A percentile compares a stretch with the other conserved stretches of the same genome.
phyloP scores from a whole-genome alignment of 2,888 invertebrate genomes.

The Synergus laeviventris region DNA sequence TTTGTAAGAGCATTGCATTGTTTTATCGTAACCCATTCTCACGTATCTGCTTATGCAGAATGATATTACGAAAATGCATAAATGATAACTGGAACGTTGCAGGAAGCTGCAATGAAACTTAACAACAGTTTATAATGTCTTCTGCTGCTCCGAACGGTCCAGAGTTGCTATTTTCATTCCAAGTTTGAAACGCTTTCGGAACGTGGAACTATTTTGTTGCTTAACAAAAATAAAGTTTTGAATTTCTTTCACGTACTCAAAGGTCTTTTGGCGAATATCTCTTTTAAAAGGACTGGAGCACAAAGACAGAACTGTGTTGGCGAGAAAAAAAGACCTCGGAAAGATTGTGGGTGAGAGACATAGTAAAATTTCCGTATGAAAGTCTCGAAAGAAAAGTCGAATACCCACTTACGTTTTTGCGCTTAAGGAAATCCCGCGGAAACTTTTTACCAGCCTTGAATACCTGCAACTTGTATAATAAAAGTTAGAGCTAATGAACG shows the following conservation, averaged over 20 bases:
- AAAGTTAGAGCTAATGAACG: conserved; percentile 54
- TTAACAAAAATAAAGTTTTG: conserved; percentile 15
- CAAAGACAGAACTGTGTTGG: not conserved
- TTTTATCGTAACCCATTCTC: conserved; percentile 3
- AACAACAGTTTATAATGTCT: conserved; percentile 38
- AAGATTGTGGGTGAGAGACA: not conserved
- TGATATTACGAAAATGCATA: conserved; percentile 26
- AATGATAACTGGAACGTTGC: conserved; percentile 19
- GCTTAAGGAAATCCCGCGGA: conserved; percentile 42
- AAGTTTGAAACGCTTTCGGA: conserved; percentile 17
- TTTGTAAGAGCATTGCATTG: not conserved
- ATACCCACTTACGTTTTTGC: conserved; percentile 42
- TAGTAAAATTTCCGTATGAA: conserved; percentile 33
- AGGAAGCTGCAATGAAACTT: conserved; percentile 28
- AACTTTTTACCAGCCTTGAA: conserved; percentile 30
- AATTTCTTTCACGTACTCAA: conserved; percentile 14
- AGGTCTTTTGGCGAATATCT: conserved; percentile 13
- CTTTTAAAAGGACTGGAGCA: conserved; percentile 6
- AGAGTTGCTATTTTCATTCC: conserved; percentile 29
- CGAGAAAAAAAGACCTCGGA: not conserved
- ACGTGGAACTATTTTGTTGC: conserved; percentile 31
- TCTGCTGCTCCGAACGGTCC: not conserved
- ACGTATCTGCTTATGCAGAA: conserved; percentile 13
- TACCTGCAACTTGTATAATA: conserved; percentile 51
- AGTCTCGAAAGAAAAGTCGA: conserved; percentile 30